These are phyloP conservation scores for Helicolenus hilgendorfi DNA, from an alignment of 2,797 vertebrate genomes.

Conservation along the genomic window DNA sequence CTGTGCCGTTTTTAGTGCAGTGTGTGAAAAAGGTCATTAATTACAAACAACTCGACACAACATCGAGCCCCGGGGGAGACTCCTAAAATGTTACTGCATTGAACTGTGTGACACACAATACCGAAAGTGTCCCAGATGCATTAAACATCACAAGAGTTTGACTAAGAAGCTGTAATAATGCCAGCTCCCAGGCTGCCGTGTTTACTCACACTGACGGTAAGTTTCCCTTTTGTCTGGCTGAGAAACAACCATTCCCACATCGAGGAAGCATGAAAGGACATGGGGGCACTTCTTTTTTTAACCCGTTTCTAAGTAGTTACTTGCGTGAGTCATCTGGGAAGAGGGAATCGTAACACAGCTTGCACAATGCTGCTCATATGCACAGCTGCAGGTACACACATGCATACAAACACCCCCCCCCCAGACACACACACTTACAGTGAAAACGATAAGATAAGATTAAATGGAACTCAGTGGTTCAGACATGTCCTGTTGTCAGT, in stretches of 20 bases:
- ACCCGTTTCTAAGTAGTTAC: slow-evolving; percentile 58
- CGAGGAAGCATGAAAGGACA: slow-evolving; percentile 33
- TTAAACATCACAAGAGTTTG: slow-evolving; percentile 33
- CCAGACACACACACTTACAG: not conserved
- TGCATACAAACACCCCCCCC: not conserved
- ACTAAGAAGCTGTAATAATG: slow-evolving; percentile 11
- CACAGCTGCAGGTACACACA: slow-evolving; percentile 14
- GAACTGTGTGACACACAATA: slow-evolving; percentile 36
- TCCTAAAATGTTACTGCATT: not conserved
- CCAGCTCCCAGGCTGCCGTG: slow-evolving; percentile 38
- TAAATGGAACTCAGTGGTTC: slow-evolving; percentile 1
- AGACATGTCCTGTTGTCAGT: slow-evolving; percentile 3
- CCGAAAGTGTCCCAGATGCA: slow-evolving; percentile 38
- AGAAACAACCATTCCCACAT: slow-evolving; percentile 63
- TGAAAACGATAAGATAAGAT: slow-evolving; percentile 31
- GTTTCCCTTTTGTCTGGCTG: slow-evolving; percentile 44
- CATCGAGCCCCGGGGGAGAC: not conserved
- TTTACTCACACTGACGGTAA: slow-evolving; percentile 53
- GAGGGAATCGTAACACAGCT: slow-evolving; percentile 8
- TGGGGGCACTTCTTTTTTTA: not conserved
- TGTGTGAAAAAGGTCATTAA: slow-evolving; percentile 60
- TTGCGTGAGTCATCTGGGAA: slow-evolving; percentile 59
- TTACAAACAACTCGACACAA: slow-evolving; percentile 34
- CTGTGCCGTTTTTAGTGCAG: slow-evolving; percentile 18
- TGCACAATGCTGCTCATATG: not conserved